Evolutionary conservation across 2,113 vertebrate species (phyloP).

Genomic region (Phalacrocorax carbo): DNA sequence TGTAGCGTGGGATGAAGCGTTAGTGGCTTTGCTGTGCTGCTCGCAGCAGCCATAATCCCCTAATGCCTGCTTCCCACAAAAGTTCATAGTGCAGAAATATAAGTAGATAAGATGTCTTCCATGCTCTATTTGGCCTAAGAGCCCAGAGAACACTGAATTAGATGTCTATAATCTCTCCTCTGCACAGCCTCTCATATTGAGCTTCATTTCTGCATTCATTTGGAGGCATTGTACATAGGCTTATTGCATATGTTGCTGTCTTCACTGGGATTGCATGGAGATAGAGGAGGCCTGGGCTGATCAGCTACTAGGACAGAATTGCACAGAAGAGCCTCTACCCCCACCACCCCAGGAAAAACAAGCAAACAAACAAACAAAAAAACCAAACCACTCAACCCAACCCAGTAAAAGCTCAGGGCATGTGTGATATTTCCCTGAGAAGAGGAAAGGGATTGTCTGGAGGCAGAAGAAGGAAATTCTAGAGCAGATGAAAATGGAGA

Average conservation of each 20-base stretch:
- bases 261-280: neutral
- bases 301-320: neutral
- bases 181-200: neutral
- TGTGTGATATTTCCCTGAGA: neutral
- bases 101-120: neutral
- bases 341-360: rapidly evolving
- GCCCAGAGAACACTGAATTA: neutral
- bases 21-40: neutral
- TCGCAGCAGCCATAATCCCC: neutral
- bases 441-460: neutral
- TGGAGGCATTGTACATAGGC: neutral
- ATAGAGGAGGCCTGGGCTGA: neutral
- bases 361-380: too few relatives aligned
- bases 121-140: neutral
- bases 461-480: neutral
- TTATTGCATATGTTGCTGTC: neutral
- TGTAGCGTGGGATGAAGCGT: rapidly evolving
- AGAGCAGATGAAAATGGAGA: neutral
- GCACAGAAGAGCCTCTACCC: neutral
- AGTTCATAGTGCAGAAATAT: neutral
- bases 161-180: neutral
- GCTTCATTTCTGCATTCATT: neutral
- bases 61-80: too few relatives aligned
- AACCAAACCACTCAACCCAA: neutral
- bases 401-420: neutral